Conservation (phyloP, 2,888 invertebrate species). For the Eudasyphora cyanicolor region DNA sequence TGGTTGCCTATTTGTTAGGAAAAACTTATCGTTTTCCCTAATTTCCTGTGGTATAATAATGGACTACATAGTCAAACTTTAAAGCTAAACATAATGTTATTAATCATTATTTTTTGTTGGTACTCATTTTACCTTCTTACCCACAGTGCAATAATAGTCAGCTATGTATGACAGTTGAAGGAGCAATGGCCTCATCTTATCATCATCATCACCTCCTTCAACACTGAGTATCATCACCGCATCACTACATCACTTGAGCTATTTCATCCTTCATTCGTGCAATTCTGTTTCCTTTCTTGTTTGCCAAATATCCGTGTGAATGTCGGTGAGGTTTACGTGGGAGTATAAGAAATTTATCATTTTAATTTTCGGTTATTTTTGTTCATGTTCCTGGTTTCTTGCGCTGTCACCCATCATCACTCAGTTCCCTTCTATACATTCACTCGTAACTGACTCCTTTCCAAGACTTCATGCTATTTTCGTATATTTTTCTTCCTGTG, state of each 20-base stretch:
- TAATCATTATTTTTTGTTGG: too few species aligned
- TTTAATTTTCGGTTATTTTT: constrained; percentile 17
- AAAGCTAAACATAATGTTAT: too few species aligned
- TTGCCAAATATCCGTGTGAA: too few species aligned
- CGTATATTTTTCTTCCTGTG: neutral
- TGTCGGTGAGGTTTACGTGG: neutral
- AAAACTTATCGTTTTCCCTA: too few species aligned
- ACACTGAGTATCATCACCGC: neutral
- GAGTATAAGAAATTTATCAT: constrained; percentile 7
- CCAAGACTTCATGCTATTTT: neutral
- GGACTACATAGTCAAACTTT: too few species aligned
- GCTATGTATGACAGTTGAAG: neutral
- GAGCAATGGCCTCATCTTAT: neutral
- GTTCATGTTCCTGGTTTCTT: neutral
- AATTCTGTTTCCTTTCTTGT: neutral
- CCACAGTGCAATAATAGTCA: too few species aligned
- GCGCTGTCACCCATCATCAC: neutral
- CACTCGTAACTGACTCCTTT: neutral
- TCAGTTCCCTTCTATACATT: too few species aligned
- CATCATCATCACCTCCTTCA: neutral
- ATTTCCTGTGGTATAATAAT: too few species aligned
- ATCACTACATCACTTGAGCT: neutral
- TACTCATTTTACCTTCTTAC: too few species aligned
- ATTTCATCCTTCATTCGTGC: neutral
- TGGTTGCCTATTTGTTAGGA: too few species aligned